Evolutionary conservation across 2,888 invertebrate genomes (phyloP), one percentile per base, ranked within the genome.

Genomic region (Erebia ligea): DNA sequence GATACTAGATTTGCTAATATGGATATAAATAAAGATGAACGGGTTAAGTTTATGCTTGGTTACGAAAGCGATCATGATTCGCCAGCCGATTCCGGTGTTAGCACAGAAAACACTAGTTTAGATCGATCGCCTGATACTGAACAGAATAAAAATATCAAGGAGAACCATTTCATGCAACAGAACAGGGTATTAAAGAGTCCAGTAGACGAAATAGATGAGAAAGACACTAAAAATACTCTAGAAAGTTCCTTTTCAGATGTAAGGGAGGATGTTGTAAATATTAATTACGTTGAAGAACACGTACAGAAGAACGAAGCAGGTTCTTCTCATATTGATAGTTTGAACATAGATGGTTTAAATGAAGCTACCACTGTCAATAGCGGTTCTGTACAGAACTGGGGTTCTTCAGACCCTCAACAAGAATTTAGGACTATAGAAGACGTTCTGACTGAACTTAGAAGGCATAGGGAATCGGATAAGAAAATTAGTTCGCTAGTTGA

Each of bases 41-140:
- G 85, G 75, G 90, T 93, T 17, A 92, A 91, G 76, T 93, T 94
- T 76, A 89, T 91, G 86, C 79, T 94, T 63, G 93, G 93, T 3
- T 92, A 93, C 54, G 94, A 94, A 52, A 93, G 93, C 70, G 93
- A 94, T 11, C 92, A 91, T 72, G 91, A 91, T 74, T 92, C 92
- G 52, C 89, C 92, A 0, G 91, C 78, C 0, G 96, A 96, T 82
- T 96, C 96, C 0, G 96, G 96, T 0, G 95, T 96, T 65, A 96
- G 96, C 80, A 96, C 96, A 34, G 96, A 96, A 83, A 96, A 95
- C 75, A 96, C 96, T 45, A 96, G 96, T 78, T 86, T 96, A 80
- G 95, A 95, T 83, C 87, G 95, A 80, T 95, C 95, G 11, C 95
- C 95, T 0, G 95, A 95, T 72, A 88, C 94, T 2, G 95, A 95